Base-by-base conservation (phyloP, 2,888 invertebrate genomes). In the Drosophila glabriapex region DNA sequence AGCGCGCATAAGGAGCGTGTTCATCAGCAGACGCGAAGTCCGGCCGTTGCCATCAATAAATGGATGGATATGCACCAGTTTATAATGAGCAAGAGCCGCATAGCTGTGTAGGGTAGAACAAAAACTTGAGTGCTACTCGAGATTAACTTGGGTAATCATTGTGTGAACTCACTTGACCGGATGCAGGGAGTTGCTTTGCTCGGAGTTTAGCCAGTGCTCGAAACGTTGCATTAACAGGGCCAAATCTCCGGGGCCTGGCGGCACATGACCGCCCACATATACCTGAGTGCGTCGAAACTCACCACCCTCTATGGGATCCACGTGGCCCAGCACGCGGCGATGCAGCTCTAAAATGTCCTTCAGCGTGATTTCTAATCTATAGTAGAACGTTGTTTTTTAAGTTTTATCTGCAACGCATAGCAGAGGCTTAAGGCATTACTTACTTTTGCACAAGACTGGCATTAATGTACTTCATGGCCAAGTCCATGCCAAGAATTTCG, bases 41-140 rank as follows among this genome's bases (percentile, higher is more conserved):
- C 99, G 95, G 0, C 99, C 99, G 91, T 99, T 99, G 56, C 99
- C 99, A 93, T 99, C 99, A 4, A 97, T 95, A 94, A 99, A 99
- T 0, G 99, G 99, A 94, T 99, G 99, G 82, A 99, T 98, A 92
- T 97, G 97, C 0, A 99, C 99, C 53, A 99, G 93, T 94, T 98
- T 98, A 94, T 99, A 99, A 94, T 99, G 99, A 0, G 98, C 99
- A 63, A 99, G 94, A 0, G 99, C 99, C 60, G 99, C 99, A 92
- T 97, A 97, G 93, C 98, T 97, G 83, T 73, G 4, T 25, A 46
- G 25, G 89, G 52, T 1, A 4, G 0, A 54, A 39, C 16, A 35
- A 1, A 6, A 46, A 5, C 0, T 25, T 39, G 9, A 61, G 28
- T 25, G 14, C 5, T 9, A 16, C 0, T 43, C 10, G 12, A 10